phyloP scores from a whole-genome alignment of 2,888 invertebrate species.

The Pycnomerus fuliginosus region DNA sequence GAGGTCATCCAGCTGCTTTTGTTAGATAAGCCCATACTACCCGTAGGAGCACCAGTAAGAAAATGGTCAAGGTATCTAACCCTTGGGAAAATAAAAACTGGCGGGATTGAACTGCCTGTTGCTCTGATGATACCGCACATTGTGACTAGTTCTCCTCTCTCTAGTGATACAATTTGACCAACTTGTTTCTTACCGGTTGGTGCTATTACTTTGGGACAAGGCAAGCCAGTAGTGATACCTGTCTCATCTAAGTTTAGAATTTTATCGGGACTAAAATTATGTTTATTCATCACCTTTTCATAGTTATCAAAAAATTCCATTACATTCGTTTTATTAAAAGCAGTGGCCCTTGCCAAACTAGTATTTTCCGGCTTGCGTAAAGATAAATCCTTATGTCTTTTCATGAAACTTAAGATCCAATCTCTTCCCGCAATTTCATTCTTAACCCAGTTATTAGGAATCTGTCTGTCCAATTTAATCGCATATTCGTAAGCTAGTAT shows the following conservation, averaged over 20 bases:
- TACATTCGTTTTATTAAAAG: not conserved
- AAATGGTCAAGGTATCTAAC: conserved; percentile 16
- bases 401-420: conserved; percentile 25
- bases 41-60: too few species aligned
- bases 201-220: conserved; percentile 10
- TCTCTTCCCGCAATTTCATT: conserved; percentile 15
- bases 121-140: conserved; percentile 28
- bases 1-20: too few species aligned
- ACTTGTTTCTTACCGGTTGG: conserved; percentile 14
- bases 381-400: conserved; percentile 13
- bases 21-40: too few species aligned
- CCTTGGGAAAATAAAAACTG: conserved; percentile 26
- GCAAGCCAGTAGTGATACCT: conserved; percentile 8
- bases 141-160: conserved; percentile 26
- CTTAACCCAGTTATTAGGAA: conserved; percentile 5
- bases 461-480: conserved; percentile 1
- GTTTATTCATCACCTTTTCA: not conserved
- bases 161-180: conserved; percentile 21
- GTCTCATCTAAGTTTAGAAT: conserved; percentile 14
- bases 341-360: conserved; percentile 23
- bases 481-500: conserved; percentile 22
- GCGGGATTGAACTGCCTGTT: conserved; percentile 22
- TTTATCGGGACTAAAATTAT: conserved; percentile 6
- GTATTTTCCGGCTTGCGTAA: conserved; percentile 26
- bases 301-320: not conserved